These are phyloP conservation scores for Euzetes globulus DNA, from an alignment of 2,888 invertebrate genomes.

Conservation along the genomic window DNA sequence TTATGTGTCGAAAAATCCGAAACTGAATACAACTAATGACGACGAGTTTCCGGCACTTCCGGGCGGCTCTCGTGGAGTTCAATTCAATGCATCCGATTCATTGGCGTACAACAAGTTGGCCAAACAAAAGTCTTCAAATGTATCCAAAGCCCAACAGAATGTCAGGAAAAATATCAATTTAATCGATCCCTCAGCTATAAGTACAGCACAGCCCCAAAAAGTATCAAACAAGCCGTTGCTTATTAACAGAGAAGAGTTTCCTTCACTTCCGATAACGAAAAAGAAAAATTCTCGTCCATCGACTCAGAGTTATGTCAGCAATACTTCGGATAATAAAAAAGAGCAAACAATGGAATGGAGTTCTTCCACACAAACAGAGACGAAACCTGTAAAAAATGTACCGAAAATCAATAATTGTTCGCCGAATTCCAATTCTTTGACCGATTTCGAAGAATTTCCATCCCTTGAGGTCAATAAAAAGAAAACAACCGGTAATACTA, in stretches of 20 bases:
- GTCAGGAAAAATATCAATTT: background rate
- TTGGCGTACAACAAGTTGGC: background rate
- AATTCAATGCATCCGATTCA: background rate
- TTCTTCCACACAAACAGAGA: background rate
- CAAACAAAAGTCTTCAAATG: background rate
- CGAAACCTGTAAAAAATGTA: background rate
- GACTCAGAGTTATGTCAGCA: background rate
- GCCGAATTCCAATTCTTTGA: background rate
- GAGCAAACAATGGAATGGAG: background rate
- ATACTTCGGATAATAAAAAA: background rate
- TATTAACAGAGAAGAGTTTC: conserved; percentile 22
- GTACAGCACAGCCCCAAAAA: background rate
- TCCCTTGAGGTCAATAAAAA: background rate
- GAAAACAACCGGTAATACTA: conserved; percentile 14
- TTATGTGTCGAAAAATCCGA: conserved; percentile 2
- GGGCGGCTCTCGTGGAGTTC: background rate
- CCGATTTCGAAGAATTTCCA: conserved; percentile 10
- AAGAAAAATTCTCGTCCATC: background rate
- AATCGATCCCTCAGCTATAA: background rate
- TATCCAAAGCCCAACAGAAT: background rate
- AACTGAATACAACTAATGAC: background rate
- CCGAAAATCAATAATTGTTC: background rate
- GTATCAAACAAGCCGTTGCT: background rate
- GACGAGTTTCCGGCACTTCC: conserved; percentile 34
- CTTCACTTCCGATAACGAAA: conserved; percentile 18